Evolutionary conservation across 2,113 vertebrate species (phyloP).

Genomic region (Pyrgilauda ruficollis): DNA sequence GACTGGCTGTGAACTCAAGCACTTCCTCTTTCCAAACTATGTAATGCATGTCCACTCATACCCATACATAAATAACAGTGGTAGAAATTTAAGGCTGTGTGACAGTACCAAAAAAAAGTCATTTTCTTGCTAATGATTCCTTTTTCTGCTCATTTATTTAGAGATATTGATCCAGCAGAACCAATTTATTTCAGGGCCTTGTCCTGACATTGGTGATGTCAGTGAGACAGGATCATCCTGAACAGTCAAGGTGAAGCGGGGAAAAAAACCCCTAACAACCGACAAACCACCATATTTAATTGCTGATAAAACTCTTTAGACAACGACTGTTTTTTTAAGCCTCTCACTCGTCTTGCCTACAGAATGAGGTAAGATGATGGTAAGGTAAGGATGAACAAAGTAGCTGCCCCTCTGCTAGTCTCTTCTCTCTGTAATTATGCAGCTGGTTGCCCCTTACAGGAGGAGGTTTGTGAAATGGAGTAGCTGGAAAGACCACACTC

Average conservation of each 20-base stretch:
- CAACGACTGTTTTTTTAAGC: not conserved
- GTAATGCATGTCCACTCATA: not conserved
- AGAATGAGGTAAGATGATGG: not conserved
- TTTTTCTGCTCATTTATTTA: not conserved
- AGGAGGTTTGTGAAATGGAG: not conserved
- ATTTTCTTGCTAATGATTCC: not conserved
- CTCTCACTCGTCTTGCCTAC: not conserved
- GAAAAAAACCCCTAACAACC: not conserved
- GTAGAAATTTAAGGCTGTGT: not conserved
- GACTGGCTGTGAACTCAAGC: not conserved
- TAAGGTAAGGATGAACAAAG: not conserved
- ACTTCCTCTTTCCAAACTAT: not conserved
- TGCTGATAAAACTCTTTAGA: not conserved
- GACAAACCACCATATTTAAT: not conserved
- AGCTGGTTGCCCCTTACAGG: not conserved
- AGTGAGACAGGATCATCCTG: not conserved
- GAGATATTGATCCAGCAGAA: not conserved
- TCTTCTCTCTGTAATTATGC: not conserved
- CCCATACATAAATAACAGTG: not conserved
- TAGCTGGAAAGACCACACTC: not conserved
- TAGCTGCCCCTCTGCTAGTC: not conserved
- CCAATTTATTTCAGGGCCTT: not conserved
- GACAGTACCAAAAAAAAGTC: not conserved
- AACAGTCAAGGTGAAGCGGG: not conserved
- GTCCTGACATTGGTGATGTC: not conserved